These are phyloP conservation scores for Heterodera schachtii DNA, from an alignment of 1,140 invertebrate genomes.

Conservation along the genomic window DNA sequence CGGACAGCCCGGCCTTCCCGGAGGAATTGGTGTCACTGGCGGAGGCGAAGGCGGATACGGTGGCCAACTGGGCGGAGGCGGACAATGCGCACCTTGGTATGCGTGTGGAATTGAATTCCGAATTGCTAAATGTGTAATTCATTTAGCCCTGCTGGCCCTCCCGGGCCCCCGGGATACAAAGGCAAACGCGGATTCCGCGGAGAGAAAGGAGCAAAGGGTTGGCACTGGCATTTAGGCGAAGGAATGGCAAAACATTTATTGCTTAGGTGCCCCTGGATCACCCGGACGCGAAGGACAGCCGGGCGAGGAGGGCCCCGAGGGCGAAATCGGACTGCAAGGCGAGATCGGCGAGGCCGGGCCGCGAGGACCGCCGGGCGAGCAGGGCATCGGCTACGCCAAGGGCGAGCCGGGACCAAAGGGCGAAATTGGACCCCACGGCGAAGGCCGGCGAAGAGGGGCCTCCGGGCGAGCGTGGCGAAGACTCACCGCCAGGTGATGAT, in stretches of 20 bases:
- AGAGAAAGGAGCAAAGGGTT: slow-evolving; percentile 37
- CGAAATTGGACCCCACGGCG: slow-evolving; percentile 25
- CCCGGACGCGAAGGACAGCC: slow-evolving; percentile 36
- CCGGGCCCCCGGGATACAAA: slow-evolving; percentile 39
- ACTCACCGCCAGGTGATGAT: slow-evolving; percentile 34
- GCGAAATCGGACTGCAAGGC: slow-evolving; percentile 16
- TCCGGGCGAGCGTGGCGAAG: slow-evolving; percentile 36
- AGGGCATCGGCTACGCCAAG: slow-evolving; percentile 22
- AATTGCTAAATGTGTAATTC: neutral
- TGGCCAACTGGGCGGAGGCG: neutral
- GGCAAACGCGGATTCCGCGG: slow-evolving; percentile 37
- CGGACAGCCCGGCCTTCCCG: slow-evolving; percentile 22
- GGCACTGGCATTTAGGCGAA: neutral
- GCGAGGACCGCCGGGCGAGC: slow-evolving; percentile 25
- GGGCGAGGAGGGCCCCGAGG: slow-evolving; percentile 27
- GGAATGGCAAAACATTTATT: neutral
- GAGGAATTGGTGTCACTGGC: slow-evolving; percentile 15
- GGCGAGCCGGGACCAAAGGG: slow-evolving; percentile 32
- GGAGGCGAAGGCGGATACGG: slow-evolving; percentile 6
- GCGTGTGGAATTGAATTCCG: too few species aligned
- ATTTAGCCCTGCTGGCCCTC: slow-evolving; percentile 38
- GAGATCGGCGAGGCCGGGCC: slow-evolving; percentile 17
- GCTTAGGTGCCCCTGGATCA: slow-evolving; percentile 18
- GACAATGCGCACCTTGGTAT: neutral
- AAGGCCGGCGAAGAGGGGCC: slow-evolving; percentile 16